Conservation (phyloP, 2,888 invertebrate species). For the Drosophila neonasuta region DNA sequence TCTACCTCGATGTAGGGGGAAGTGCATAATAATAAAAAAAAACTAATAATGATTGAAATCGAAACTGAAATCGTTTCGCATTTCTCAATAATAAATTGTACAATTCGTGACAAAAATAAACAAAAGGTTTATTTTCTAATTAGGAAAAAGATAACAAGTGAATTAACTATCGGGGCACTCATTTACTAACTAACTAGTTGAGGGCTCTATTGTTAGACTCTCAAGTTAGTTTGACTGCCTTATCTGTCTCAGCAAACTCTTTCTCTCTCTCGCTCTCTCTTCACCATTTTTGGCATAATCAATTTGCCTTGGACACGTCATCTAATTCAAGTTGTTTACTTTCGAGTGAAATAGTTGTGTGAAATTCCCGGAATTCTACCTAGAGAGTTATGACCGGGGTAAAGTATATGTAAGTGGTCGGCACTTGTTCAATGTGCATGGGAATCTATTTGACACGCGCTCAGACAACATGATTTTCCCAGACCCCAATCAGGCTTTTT, state of each 20-base stretch:
- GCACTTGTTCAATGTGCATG: neutral
- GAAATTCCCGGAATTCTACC: conserved; percentile 5
- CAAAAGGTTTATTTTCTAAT: conserved; percentile 15
- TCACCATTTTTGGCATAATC: conserved; percentile 18
- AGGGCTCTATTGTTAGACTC: conserved; percentile 3
- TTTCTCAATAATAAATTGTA: conserved; percentile 2
- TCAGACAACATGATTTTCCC: neutral
- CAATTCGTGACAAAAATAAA: conserved; percentile 13
- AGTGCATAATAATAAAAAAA: neutral
- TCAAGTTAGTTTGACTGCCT: conserved; percentile 4
- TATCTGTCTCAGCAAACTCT: conserved; percentile 6
- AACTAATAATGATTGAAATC: neutral
- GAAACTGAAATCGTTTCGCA: neutral
- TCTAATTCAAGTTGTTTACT: conserved; percentile 20
- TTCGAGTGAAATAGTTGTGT: conserved; percentile 9
- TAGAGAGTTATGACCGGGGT: conserved; percentile 1
- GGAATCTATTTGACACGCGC: neutral
- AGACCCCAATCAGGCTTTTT: conserved; percentile 8
- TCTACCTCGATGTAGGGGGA: too few species aligned
- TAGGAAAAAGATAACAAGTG: conserved; percentile 18
- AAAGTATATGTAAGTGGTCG: neutral
- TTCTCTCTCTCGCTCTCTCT: too few species aligned
- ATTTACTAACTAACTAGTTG: conserved; percentile 6
- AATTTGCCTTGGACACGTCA: conserved; percentile 20
- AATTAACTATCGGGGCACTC: neutral